Evolutionary conservation across 1,140 invertebrate species (phyloP), one percentile per base, ranked within the genome.

Genomic region (Papilio polytes): DNA sequence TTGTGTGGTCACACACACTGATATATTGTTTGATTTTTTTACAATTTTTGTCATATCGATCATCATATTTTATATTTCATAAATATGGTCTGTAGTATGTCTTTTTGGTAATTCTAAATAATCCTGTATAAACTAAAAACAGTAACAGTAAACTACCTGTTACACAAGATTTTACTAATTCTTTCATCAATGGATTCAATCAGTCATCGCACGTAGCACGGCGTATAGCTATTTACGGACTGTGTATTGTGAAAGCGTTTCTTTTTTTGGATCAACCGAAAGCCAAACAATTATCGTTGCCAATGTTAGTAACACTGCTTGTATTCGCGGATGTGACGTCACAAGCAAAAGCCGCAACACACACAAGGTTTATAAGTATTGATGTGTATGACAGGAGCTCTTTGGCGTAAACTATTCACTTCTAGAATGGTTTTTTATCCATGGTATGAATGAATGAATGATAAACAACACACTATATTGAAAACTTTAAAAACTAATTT

Each of bases 241-340:
- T 15, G 63, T 7, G 63, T 70, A 70, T 70, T 70, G 63, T 70
- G 63, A 70, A 70, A 70, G 63, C 63, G 63, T 70, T 70, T 70
- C 63, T 15, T 70, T 70, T 70, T 26, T 70, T 70, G 63, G 63
- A 70, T 70, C 22, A 70, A 13, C 26, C 63, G 63, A 70, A 31
- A 70, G 63, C 63, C 63, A 70, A 70, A 70, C 63, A 70, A 70
- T 70, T 36, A 70, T 13, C 26, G 63, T 36, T 31, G 26, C 63
- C 63, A 70, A 31, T 31, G 63, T 31, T 70, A 26, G 63, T 26
- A 70, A 70, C 63, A 70, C 26, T 15, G 63, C 12, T 15, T 70
- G 63, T 70, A 70, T 15, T 26, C 36, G 63, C 63, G 63, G 63
- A 70, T 70, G 63, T 70, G 63, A 70, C 63, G 26, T 70, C 63